Base-by-base conservation (phyloP, 2,888 invertebrate genomes). In the Campopleginae sp. region DNA sequence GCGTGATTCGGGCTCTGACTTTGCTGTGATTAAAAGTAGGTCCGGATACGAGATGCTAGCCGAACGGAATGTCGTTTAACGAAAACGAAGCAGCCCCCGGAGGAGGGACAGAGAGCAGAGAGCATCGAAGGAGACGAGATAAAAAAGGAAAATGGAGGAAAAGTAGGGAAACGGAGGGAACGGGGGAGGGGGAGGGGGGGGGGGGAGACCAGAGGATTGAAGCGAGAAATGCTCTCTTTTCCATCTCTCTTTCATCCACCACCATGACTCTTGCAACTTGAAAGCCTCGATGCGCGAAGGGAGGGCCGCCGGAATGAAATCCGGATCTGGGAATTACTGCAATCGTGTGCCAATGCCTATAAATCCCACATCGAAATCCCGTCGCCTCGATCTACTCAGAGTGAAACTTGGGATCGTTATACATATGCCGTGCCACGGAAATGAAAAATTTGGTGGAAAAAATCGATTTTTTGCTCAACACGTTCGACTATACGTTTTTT, bases 321-420 rank as follows among this genome's bases (percentile, higher is more conserved):
- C 86, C 85, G 85, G 84, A 87, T 87, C 86, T 80, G 82, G 76
- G 86, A 87, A 87, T 87, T 87, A 87, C 86, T 76, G 80, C 77
- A 80, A 87, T 86, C 86, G 86, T 72, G 83, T 80, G 83, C 86
- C 81, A 78, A 80, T 84, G 80, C 77, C 86, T 80, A 84, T 84
- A 84, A 82, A 84, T 86, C 84, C 80, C 77, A 12, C 72, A 65
- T 68, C 77, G 85, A 82, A 80, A 76, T 48, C 81, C 72, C 84
- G 66, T 33, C 19, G 81, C 81, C 81, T 86, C 79, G 84, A 86
- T 86, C 84, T 81, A 78, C 80, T 70, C 78, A 77, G 79, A 76
- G 82, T 80, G 71, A 86, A 84, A 79, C 84, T 83, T 58, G 63
- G 70, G 82, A 81, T 81, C 66, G 81, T 81, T 23, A 66, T 38